phyloP scores from a whole-genome alignment of 2,797 vertebrate genomes.

The Myotis vivesi region DNA sequence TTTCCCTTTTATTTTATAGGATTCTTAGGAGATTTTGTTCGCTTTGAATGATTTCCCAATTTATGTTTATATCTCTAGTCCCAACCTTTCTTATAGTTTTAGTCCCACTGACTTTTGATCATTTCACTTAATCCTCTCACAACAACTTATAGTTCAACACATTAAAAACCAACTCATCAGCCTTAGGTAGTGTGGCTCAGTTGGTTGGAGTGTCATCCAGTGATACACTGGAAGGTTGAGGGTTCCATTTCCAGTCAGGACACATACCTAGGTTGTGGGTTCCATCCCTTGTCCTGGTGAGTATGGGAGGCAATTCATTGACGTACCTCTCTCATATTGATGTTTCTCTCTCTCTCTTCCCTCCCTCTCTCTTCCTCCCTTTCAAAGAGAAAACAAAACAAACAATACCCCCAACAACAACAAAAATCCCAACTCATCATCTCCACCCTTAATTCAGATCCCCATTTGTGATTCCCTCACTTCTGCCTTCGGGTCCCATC shows the following conservation, averaged over 20 bases:
- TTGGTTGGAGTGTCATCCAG: neutral
- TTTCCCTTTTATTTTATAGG: too few relatives aligned
- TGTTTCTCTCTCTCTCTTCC: neutral
- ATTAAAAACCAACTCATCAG: neutral
- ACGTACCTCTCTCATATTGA: neutral
- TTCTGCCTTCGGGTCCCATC: neutral
- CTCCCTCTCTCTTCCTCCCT: neutral
- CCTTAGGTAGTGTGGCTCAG: neutral
- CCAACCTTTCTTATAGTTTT: neutral
- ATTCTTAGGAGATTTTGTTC: neutral
- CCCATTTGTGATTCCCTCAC: neutral
- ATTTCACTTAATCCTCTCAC: neutral
- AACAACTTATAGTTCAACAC: neutral
- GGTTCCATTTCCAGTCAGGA: neutral
- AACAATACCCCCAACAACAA: neutral
- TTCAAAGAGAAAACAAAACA: neutral
- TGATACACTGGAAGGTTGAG: neutral
- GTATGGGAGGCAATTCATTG: neutral
- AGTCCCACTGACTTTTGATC: neutral
- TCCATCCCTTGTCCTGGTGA: neutral
- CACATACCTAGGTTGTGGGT: neutral
- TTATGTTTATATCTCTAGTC: neutral
- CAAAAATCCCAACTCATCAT: neutral
- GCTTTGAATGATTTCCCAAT: neutral
- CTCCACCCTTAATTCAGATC: neutral